Base-by-base conservation (phyloP, 35 echinoderm and acorn worm genomes). In the Apostichopus japonicus region DNA sequence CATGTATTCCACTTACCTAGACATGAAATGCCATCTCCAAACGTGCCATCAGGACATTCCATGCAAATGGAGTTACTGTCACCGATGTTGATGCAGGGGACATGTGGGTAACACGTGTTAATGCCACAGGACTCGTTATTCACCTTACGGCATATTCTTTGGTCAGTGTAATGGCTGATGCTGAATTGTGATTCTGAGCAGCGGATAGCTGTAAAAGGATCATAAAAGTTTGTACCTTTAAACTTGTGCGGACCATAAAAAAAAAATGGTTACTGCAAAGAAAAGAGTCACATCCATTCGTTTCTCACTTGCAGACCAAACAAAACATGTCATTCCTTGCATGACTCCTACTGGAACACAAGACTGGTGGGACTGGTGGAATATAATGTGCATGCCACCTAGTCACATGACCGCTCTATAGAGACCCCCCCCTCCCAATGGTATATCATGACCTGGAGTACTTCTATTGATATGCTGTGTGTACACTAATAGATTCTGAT, bases 11-110 rank as follows among this genome's bases (percentile, higher is more conserved):
- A 51, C 95, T 90, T 92, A 99, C 97, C 92, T 88, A 75, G 94
- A 55, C 97, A 99, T 17, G 90, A 56, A 63, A 53, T 79, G 17
- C 97, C 97, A 94, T 92, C 92, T 6, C 97, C 97, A 58, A 93
- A 79, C 23, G 92, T 56, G 3, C 93, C 95, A 11, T 86, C 54
- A 5, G 97, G 97, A 57, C 97, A 99, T 83, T 96, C 93, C 88
- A 96, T 88, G 65, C 97, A 99, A 11, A 96, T 91, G 53, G 97
- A 96, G 51, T 25, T 94, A 8, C 62, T 71, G 1, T 22, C 6
- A 17, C 82, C 77, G 6, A 96, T 53, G 16, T 96, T 72, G 13
- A 94, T 83, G 76, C 97, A 99, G 0, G 70, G 54, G 4, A 99
- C 97, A 1, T 65, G 59, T 6, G 91, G 61, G 77, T 73, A 89